Percentiles rank a stretch among this genome's conserved stretches.
These are phyloP conservation scores for Siniperca obscura DNA, from an alignment of 2,797 vertebrate species.

Conservation along the genomic window DNA sequence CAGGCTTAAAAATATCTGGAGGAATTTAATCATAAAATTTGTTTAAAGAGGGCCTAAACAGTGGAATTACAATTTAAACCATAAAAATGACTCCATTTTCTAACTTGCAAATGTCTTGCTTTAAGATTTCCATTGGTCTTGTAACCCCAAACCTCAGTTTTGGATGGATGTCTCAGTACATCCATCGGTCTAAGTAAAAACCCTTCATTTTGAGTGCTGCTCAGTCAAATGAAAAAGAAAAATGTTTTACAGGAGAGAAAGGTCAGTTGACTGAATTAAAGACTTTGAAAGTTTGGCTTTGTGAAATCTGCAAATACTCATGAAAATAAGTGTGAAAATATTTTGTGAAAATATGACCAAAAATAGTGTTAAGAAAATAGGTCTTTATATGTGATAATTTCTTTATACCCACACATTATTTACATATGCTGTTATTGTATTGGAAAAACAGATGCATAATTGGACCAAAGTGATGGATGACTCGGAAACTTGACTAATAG, in stretches of 20 bases:
- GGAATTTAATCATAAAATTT: not conserved
- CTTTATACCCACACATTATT: not conserved
- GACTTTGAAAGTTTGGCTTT: too few relatives aligned
- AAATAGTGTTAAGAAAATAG: not conserved
- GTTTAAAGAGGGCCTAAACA: conserved; percentile 20
- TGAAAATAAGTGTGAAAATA: too few relatives aligned
- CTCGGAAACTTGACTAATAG: not conserved
- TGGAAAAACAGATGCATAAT: conserved; percentile 3
- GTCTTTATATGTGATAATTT: not conserved
- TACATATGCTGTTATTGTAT: not conserved
- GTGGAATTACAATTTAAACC: not conserved
- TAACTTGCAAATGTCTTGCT: not conserved
- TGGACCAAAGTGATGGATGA: not conserved
- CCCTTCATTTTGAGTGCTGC: not conserved
- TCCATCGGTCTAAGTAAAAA: not conserved
- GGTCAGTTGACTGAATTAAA: not conserved
- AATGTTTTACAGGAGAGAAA: not conserved
- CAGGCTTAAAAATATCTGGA: not conserved
- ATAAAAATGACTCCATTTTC: conserved; percentile 2
- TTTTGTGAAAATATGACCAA: not conserved
- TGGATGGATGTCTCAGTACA: too few relatives aligned
- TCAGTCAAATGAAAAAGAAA: not conserved
- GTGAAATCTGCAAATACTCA: too few relatives aligned
- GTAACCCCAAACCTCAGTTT: not conserved
- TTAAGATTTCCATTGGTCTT: not conserved